Evolutionary conservation across 2,797 vertebrate genomes (phyloP), one percentile per base, ranked within the genome.

Genomic region (Rousettus madagascariensis): DNA sequence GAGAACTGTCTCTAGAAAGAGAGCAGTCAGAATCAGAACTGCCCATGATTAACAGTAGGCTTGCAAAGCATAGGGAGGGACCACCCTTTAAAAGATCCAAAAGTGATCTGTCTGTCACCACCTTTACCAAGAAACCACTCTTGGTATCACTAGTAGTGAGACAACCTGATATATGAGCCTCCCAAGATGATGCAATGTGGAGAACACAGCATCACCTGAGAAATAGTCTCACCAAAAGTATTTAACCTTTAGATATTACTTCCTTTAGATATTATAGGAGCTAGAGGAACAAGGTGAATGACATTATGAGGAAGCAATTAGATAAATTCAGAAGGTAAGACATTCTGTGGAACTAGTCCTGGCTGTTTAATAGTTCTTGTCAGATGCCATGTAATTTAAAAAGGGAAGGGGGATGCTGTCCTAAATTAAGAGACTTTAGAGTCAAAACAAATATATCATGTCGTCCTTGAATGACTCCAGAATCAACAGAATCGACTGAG

Each of bases 91-190:
- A 89, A 95, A 77, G 38, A 69, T 26, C 51, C 57, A 8, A 68
- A 66, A 74, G 59, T 61, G 38, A 77, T 17, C 69, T 87, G 83
- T 33, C 69, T 72, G 68, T 82, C 71, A 71, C 63, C 61, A 41
- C 79, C 66, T 90, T 90, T 95, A 74, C 91, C 86, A 84, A 93
- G 92, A 95, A 94, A 57, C 79, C 95, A 59, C 24, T 49, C 59
- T 55, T 41, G 71, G 87, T 71, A 11, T 84, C 36, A 30, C 79
- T 53, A 3, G 30, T 4, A 43, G 53, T 53, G 59, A 93, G 77
- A 80, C 38, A 63, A 41, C 38, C 72, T 87, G 85, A 65, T 19
- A 30, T 49, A 36, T 20, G 17, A 2, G 6, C 8, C 36, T 95
- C 61, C 90, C 57, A 38, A 4, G 9, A 24, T 96, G 80, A 69